Evolutionary conservation across 2,888 invertebrate genomes (phyloP).

Genomic region (Calameuta filiformis): DNA sequence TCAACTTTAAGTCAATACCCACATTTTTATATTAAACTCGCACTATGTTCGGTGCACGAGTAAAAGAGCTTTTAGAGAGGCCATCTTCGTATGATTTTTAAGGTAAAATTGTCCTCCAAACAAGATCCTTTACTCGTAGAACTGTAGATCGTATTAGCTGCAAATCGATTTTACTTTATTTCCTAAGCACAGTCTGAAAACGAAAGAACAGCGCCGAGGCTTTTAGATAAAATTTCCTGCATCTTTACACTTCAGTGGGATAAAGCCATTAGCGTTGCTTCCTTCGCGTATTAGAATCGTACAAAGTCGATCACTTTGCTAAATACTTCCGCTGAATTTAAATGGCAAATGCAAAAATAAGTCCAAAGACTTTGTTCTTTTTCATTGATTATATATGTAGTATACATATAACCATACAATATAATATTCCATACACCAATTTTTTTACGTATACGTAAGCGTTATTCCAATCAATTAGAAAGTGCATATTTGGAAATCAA

Average conservation of each 20-base stretch:
- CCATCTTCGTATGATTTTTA: too few species aligned
- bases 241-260: background rate
- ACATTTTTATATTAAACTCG: too few species aligned
- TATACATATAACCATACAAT: too few species aligned
- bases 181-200: background rate
- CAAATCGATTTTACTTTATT: background rate
- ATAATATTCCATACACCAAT: background rate
- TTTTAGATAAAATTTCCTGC: background rate
- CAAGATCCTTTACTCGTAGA: background rate
- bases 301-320: background rate
- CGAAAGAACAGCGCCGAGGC: background rate
- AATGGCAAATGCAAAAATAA: background rate
- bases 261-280: background rate
- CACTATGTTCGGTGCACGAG: too few species aligned
- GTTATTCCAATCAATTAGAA: background rate
- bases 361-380: background rate
- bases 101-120: background rate
- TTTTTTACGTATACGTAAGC: background rate
- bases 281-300: background rate
- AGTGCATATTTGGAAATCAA: too few species aligned
- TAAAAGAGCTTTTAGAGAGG: too few species aligned
- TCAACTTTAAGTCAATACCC: too few species aligned
- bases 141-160: background rate
- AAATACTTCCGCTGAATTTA: background rate
- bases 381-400: too few species aligned